phyloP scores from a whole-genome alignment of 2,888 invertebrate genomes.

The Corythucha ciliata region DNA sequence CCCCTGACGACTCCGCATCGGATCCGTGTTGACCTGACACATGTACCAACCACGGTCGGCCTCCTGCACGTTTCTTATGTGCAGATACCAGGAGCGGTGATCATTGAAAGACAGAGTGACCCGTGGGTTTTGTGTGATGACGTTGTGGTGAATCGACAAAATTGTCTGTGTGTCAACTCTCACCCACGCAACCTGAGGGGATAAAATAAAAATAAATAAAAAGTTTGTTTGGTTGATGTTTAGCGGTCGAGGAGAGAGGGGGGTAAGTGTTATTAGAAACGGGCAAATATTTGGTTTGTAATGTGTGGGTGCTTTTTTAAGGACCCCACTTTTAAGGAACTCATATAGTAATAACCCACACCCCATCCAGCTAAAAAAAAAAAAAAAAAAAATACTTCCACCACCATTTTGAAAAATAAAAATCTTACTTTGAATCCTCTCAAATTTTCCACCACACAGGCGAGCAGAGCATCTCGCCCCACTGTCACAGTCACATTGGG shows the following conservation, averaged over 20 bases:
- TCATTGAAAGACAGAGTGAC: conserved; percentile 80
- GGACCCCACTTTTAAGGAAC: too few relatives aligned
- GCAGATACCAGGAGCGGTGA: conserved; percentile 84
- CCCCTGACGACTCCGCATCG: conserved; percentile 80
- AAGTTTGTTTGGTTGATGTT: too few relatives aligned
- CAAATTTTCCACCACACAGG: conserved; percentile 83
- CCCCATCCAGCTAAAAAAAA: too few relatives aligned
- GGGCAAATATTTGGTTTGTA: too few relatives aligned
- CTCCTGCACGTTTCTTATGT: conserved; percentile 79
- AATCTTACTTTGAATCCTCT: conserved; percentile 70
- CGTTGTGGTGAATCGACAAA: conserved; percentile 81
- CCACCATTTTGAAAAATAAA: too few relatives aligned
- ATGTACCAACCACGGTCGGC: conserved; percentile 84
- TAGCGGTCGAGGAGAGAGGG: too few relatives aligned
- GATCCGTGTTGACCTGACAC: conserved; percentile 88
- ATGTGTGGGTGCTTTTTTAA: too few relatives aligned
- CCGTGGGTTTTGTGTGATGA: conserved; percentile 82
- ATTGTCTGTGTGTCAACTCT: conserved; percentile 87
- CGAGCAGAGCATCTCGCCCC: conserved; percentile 74
- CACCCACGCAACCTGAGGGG: conserved; percentile 77
- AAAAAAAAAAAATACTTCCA: too few relatives aligned
- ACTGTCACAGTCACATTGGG: conserved; percentile 83
- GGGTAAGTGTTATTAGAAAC: too few relatives aligned
- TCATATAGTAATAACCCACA: too few relatives aligned
- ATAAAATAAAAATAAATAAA: background rate